Evolutionary conservation across 2,797 vertebrate species (phyloP), one percentile per base, ranked within the genome.

Genomic region (Momotus momota): DNA sequence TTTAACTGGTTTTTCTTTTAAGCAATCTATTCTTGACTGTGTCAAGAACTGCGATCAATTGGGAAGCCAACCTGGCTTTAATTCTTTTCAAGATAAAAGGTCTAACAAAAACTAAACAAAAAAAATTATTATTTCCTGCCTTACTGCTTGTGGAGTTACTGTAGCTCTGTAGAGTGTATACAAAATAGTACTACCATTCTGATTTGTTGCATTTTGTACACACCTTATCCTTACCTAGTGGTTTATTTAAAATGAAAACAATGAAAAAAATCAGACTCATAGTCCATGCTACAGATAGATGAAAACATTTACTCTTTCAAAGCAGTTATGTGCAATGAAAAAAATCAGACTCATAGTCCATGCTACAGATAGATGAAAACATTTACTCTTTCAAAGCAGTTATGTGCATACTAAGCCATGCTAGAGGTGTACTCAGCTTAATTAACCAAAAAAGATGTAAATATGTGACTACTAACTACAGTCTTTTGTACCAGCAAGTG

Each of bases 381-480:
- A 35, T 35, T 35, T 35, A 35, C 35, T 35, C 7, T 35, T 35
- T 35, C 35, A 35, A 35, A 35, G 35, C 35, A 35, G 8, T 35
- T 35, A 49, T 38, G 25, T 49, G 15, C 85, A 31, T 45, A 20
- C 12, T 93, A 79, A 87, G 4, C 4, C 9, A 62, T n/a, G 21
- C 45, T 69, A 89, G 26, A 77, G 19, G 9, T 45, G 20, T 51
- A 64, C 29, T 83, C 38, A 93, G 11, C 13, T 62, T 73, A 82
- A 71, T 60, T 78, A 88, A 67, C 26, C 75, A 61, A 71, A 78
- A 41, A 66, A 48, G 19, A 81, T 20, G 31, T 27, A 81, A 93
- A 71, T 4, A 22, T 23, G 61, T 1, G 11, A 73, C 20, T 55
- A 74, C 35, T 48, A 52, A 41, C 25, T 45, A 23, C 27, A 83